phyloP scores from a whole-genome alignment of 2,888 invertebrate species.

The Ametastegia equiseti region DNA sequence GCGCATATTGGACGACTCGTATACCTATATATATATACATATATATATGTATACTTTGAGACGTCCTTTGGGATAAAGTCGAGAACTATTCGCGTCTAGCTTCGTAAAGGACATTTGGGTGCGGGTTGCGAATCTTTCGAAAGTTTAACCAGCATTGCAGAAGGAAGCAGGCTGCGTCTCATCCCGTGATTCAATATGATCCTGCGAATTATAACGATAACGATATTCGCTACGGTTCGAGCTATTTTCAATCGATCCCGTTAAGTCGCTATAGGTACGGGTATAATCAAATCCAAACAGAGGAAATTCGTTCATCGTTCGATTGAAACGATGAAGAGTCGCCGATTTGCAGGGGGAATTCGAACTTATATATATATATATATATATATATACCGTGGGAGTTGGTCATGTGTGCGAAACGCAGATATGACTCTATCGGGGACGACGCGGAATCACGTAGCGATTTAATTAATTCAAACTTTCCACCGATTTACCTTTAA shows the following conservation, averaged over 20 bases:
- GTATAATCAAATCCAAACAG: slow-evolving; percentile 41
- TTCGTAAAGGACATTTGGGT: too few species aligned
- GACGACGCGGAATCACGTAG: slow-evolving; percentile 66
- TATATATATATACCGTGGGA: not conserved
- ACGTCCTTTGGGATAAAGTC: not conserved
- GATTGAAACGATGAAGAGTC: slow-evolving; percentile 4
- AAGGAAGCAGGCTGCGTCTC: not conserved
- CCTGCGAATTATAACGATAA: not conserved
- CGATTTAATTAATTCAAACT: slow-evolving; percentile 75
- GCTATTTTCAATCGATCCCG: slow-evolving; percentile 31
- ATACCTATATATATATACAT: too few species aligned
- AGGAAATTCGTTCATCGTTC: slow-evolving; percentile 28
- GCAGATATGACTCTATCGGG: slow-evolving; percentile 73
- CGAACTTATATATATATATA: not conserved
- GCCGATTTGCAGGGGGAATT: not conserved
- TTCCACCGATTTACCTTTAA: slow-evolving; percentile 66
- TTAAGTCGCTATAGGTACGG: not conserved
- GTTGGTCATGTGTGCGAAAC: slow-evolving; percentile 66
- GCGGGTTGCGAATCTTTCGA: too few species aligned
- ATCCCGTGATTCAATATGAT: not conserved
- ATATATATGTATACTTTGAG: too few species aligned
- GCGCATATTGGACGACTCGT: not conserved
- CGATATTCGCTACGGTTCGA: not conserved
- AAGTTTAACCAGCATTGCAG: too few species aligned
- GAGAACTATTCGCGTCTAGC: too few species aligned